A percentile compares a stretch with the other conserved stretches of the same genome.
Conservation (phyloP, 2,888 invertebrate species). For the Gortyna flavago region DNA sequence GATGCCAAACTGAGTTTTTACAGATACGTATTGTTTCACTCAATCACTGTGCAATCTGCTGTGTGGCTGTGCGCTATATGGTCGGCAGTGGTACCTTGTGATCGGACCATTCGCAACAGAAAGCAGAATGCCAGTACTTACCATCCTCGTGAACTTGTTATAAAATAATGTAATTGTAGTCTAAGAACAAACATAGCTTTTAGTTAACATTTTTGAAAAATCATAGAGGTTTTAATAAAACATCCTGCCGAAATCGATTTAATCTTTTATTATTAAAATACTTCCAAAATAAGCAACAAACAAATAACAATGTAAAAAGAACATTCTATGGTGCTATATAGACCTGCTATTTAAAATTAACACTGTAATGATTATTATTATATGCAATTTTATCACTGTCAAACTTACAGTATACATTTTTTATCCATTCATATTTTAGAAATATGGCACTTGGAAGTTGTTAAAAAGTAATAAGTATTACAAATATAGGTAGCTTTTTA, state of each 20-base stretch:
- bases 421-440: slow-evolving; percentile 65
- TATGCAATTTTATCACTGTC: slow-evolving; percentile 62
- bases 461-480: slow-evolving; percentile 62
- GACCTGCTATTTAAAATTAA: slow-evolving; percentile 79
- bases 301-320: slow-evolving; percentile 89
- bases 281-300: slow-evolving; percentile 90
- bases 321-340: slow-evolving; percentile 81
- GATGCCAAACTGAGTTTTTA: slow-evolving; percentile 73
- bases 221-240: slow-evolving; percentile 85
- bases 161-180: slow-evolving; percentile 64
- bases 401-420: slow-evolving; percentile 57
- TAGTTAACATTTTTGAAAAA: slow-evolving; percentile 74
- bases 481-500: slow-evolving; percentile 59
- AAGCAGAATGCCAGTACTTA: slow-evolving; percentile 45
- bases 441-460: slow-evolving; percentile 77
- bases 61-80: background rate
- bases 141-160: slow-evolving; percentile 53
- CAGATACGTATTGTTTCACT: slow-evolving; percentile 59
- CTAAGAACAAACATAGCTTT: slow-evolving; percentile 71
- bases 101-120: slow-evolving; percentile 1
- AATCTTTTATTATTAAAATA: slow-evolving; percentile 87
- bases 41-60: slow-evolving; percentile 37
- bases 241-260: slow-evolving; percentile 82
- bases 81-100: background rate
- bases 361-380: slow-evolving; percentile 79